Evolutionary conservation across 2,113 vertebrate species (phyloP).

Genomic region (Mobula birostris): DNA sequence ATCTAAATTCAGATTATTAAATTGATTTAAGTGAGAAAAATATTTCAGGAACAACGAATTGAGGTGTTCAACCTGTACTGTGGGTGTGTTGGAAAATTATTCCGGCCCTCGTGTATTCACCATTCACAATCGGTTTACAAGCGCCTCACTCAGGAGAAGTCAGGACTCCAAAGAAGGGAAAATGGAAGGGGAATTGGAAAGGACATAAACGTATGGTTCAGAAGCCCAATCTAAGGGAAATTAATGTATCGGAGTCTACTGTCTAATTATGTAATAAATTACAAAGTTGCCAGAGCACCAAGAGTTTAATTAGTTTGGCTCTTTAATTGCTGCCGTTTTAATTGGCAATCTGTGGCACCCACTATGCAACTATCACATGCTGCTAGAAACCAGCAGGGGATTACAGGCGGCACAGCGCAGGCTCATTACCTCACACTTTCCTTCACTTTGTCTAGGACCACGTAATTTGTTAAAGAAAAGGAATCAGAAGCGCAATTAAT

Average conservation of each 20-base stretch:
- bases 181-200: background rate
- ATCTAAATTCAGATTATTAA: background rate
- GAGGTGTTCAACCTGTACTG: background rate
- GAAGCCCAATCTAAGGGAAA: background rate
- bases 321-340: slow-evolving; percentile 51
- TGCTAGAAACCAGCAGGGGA: slow-evolving; percentile 34
- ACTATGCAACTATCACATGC: slow-evolving; percentile 49
- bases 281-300: slow-evolving; percentile 39
- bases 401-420: background rate
- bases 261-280: slow-evolving; percentile 39
- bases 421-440: background rate
- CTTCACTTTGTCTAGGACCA: background rate
- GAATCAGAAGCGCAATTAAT: background rate
- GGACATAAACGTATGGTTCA: background rate
- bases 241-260: background rate
- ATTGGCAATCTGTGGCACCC: slow-evolving; percentile 49
- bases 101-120: background rate
- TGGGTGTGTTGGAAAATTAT: background rate
- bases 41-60: background rate
- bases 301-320: slow-evolving; percentile 46
- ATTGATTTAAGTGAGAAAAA: background rate
- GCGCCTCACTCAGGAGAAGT: background rate
- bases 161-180: background rate
- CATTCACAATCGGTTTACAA: background rate
- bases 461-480: background rate